Conservation (phyloP, 1,140 invertebrate genomes). For the Euwallacea similis region DNA sequence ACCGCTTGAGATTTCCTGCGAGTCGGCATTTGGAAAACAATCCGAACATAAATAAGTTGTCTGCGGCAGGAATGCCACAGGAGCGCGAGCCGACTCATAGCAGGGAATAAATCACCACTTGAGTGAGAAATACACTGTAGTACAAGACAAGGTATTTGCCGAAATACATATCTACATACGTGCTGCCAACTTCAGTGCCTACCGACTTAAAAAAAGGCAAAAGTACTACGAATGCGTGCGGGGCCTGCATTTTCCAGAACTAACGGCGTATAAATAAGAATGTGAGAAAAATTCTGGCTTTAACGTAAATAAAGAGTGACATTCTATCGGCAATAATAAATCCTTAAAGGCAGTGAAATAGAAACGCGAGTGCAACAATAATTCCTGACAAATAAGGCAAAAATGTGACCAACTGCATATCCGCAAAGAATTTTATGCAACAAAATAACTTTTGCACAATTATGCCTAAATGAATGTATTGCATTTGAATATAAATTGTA, state of each 20-base stretch:
- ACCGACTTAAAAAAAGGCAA: no score
- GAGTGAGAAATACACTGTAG: slow-evolving; percentile 34
- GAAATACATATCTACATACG: slow-evolving; percentile 16
- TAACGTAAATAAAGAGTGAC: no score
- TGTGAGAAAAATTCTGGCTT: no score
- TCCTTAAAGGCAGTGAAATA: neutral
- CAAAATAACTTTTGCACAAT: slow-evolving; percentile 43
- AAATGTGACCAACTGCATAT: slow-evolving; percentile 19
- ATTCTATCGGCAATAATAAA: no score
- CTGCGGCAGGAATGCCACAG: slow-evolving; percentile 45
- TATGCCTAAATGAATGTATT: slow-evolving; percentile 45
- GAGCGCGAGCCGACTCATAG: slow-evolving; percentile 35
- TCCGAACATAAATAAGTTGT: slow-evolving; percentile 56
- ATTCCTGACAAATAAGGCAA: slow-evolving; percentile 27
- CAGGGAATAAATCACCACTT: slow-evolving; percentile 31
- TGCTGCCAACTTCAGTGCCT: no score
- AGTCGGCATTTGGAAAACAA: slow-evolving; percentile 55
- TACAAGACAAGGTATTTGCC: slow-evolving; percentile 32
- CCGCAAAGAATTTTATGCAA: slow-evolving; percentile 32
- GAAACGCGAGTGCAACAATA: neutral
- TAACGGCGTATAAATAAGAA: no score
- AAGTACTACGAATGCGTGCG: no score
- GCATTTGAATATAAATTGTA: slow-evolving; percentile 53
- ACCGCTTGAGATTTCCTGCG: slow-evolving; percentile 48
- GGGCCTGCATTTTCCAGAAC: no score